A percentile compares a stretch with the other conserved stretches of the same genome.
phyloP scores from a whole-genome alignment of 2,113 vertebrate species.

The Eolophus roseicapilla region DNA sequence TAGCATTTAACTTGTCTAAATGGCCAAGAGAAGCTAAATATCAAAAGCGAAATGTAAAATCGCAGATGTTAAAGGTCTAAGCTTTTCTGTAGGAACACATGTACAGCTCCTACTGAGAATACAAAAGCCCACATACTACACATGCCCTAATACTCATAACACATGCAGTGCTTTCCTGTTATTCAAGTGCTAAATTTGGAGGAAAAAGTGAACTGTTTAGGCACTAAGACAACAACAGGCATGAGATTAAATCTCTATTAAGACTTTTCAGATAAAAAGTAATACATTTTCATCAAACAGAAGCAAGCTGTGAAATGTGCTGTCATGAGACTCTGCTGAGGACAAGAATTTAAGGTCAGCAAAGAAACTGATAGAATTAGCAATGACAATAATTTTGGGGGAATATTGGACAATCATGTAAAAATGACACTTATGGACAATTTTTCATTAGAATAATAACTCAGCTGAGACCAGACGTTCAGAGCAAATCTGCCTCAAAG shows the following conservation, averaged over 20 bases:
- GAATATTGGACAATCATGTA: neutral
- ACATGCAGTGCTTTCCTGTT: neutral
- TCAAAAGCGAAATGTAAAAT: neutral
- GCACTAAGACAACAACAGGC: neutral
- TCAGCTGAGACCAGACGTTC: neutral
- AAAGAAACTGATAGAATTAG: neutral
- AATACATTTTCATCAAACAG: neutral
- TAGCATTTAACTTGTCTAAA: neutral
- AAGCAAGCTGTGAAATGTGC: neutral
- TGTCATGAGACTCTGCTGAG: neutral
- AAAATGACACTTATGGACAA: neutral
- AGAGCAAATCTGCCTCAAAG: neutral
- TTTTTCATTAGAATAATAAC: neutral
- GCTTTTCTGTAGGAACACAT: neutral
- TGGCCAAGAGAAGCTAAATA: neutral
- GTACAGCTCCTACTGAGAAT: no score
- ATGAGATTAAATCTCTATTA: neutral
- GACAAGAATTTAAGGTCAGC: neutral
- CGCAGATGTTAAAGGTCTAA: neutral
- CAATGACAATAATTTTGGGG: neutral
- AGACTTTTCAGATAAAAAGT: neutral
- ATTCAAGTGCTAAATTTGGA: neutral
- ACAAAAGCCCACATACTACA: neutral
- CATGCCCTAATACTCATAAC: accelerated
- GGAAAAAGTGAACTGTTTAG: neutral